Conservation (phyloP, 2,113 vertebrate species). For the Atrichornis clamosus region DNA sequence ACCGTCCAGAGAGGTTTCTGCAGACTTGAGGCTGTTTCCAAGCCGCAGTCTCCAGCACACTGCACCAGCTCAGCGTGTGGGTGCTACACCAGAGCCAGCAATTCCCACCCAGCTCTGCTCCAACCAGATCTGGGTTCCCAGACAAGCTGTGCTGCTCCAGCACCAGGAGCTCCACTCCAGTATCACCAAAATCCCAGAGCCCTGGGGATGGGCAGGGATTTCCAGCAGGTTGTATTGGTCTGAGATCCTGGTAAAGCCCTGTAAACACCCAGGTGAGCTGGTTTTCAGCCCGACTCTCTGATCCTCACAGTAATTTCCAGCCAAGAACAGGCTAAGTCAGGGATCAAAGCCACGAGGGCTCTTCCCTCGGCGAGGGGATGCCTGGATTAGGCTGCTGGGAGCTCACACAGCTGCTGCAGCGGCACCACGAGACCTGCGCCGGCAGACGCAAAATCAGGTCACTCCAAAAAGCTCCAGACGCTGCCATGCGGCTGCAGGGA, state of each 20-base stretch:
- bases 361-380: background rate
- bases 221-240: background rate
- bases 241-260: background rate
- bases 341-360: background rate
- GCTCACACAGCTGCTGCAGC: background rate
- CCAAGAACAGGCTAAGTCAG: background rate
- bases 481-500: background rate
- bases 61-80: background rate
- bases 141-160: fast-evolving
- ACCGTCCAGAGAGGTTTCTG: background rate
- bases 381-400: background rate
- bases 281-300: background rate
- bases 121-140: fast-evolving
- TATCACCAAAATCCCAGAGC: background rate
- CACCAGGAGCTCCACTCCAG: background rate
- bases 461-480: background rate
- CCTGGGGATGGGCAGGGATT: background rate
- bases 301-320: background rate
- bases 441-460: slow-evolving; percentile 39
- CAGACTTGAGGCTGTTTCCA: background rate
- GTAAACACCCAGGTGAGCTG: background rate
- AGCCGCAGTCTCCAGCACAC: background rate
- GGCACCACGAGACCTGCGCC: background rate
- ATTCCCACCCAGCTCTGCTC: background rate
- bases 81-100: background rate